phyloP scores from a whole-genome alignment of 2,888 invertebrate species.

The Melinopterus prodromus region DNA sequence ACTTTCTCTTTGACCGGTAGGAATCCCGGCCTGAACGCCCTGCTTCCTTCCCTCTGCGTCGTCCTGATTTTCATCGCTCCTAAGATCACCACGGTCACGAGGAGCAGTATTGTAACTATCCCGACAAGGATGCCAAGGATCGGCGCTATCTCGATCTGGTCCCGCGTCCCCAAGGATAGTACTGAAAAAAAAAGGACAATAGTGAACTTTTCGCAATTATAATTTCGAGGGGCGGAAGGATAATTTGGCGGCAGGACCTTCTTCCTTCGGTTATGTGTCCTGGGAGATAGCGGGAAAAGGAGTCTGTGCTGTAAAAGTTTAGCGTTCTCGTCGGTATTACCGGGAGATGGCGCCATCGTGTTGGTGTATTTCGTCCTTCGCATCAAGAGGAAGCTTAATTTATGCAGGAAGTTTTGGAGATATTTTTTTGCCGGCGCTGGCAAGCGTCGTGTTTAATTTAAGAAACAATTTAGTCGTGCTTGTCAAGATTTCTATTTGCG shows the following conservation, averaged over 20 bases:
- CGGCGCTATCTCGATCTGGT: slow-evolving; percentile 65
- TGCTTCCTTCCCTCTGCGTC: slow-evolving; percentile 62
- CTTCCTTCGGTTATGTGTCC: slow-evolving; percentile 9
- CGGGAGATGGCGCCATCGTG: slow-evolving; percentile 8
- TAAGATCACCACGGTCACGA: slow-evolving; percentile 70
- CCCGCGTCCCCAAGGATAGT: slow-evolving; percentile 61
- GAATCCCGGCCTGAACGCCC: slow-evolving; percentile 68
- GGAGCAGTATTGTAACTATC: slow-evolving; percentile 72
- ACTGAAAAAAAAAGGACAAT: slow-evolving; percentile 46
- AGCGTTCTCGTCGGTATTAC: slow-evolving; percentile 13
- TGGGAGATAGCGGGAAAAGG: slow-evolving; percentile 25
- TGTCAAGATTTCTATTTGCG: neutral
- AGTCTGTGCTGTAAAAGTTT: slow-evolving; percentile 19
- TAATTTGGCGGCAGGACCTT: slow-evolving; percentile 8
- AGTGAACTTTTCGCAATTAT: slow-evolving; percentile 21
- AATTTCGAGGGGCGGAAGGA: slow-evolving; percentile 20
- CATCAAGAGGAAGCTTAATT: neutral
- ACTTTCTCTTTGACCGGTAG: slow-evolving; percentile 73
- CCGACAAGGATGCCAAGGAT: slow-evolving; percentile 74
- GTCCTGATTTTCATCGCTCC: slow-evolving; percentile 68
- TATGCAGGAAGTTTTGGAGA: neutral
- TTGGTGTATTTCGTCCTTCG: neutral
- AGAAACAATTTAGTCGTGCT: neutral
- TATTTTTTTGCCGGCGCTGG: neutral
- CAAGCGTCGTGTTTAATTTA: neutral